These are phyloP conservation scores for Zaprionus bogoriensis DNA, from an alignment of 2,888 invertebrate genomes.

Conservation along the genomic window DNA sequence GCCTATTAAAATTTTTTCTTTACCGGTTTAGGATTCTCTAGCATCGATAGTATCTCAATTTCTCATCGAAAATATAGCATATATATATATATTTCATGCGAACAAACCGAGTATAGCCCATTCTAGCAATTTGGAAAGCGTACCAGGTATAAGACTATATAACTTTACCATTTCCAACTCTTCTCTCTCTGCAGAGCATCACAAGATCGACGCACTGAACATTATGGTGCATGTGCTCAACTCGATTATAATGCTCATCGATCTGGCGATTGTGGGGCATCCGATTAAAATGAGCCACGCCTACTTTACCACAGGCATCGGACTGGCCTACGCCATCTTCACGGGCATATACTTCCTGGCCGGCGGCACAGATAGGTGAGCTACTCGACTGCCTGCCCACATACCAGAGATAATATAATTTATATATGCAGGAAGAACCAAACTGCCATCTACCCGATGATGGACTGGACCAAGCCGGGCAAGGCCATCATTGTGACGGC, in stretches of 20 bases:
- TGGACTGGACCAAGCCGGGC: constrained; percentile 89
- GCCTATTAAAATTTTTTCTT: no score
- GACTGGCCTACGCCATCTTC: constrained; percentile 87
- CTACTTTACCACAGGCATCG: constrained; percentile 86
- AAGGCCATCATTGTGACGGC: constrained; percentile 85
- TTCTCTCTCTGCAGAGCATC: constrained; percentile 70
- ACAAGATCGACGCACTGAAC: constrained; percentile 82
- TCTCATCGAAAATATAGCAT: no score
- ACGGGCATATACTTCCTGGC: constrained; percentile 87
- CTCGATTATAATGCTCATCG: constrained; percentile 88
- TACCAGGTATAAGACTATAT: no score
- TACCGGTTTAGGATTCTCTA: no score
- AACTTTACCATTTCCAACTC: neutral
- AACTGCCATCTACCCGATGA: constrained; percentile 88
- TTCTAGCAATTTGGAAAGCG: no score
- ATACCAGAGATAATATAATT: no score
- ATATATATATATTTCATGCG: no score
- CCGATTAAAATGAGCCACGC: constrained; percentile 85
- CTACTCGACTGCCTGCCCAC: neutral
- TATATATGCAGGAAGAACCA: constrained; percentile 84
- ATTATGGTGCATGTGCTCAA: constrained; percentile 85
- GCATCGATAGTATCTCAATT: no score
- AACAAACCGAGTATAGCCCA: no score
- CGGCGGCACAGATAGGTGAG: constrained; percentile 88
- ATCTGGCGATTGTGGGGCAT: constrained; percentile 88